Base-by-base conservation (phyloP, 2,797 vertebrate species). In the Ataeniobius toweri region DNA sequence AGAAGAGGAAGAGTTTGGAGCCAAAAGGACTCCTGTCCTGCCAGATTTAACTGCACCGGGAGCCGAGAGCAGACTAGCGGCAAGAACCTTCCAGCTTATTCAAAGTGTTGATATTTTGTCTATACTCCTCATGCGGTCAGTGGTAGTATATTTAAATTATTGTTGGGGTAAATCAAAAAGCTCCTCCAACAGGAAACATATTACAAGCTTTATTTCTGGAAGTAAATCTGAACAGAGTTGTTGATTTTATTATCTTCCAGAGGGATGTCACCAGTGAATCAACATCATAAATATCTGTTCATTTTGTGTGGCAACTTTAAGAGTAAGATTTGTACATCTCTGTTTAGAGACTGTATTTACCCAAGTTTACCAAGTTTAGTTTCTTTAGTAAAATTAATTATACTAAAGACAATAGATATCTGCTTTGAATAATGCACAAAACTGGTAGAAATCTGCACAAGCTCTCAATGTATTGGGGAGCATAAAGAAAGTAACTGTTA, bases 1-100 rank as follows among this genome's bases (percentile, higher is more conserved):
- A 87, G 84, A 89, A 31, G 77, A 82, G 76, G 80, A 88, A 86
- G 78, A 90, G 81, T 77, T 77, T 2, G n/a, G 77, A 91, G 90
- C 86, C 87, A 88, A 82, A 65, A 68, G 74, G 75, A 65, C 73
- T 76, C 50, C 72, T n/a, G 75, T 79, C 48, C 55, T 84, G 75
- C 80, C 88, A 91, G 83, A 90, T 89, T 87, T 86, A 87, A 81
- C 81, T 80, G 70, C 71, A 61, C 56, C 59, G 53, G 51, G 76
- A 88, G 88, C 88, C 86, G 87, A 88, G 58, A 89, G 70, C 16
- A 85, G 76, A 81, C 73, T 44, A 75, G 63, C 61, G 74, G 77
- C 80, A 88, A 85, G 75, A 83, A 88, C 82, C 83, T 83, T 76
- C 59, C 80, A 86, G 67, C 74, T 84, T 80, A 80, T 79, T 61